These are phyloP conservation scores for Elmis aenea DNA, from an alignment of 2,888 invertebrate genomes.

Conservation along the genomic window DNA sequence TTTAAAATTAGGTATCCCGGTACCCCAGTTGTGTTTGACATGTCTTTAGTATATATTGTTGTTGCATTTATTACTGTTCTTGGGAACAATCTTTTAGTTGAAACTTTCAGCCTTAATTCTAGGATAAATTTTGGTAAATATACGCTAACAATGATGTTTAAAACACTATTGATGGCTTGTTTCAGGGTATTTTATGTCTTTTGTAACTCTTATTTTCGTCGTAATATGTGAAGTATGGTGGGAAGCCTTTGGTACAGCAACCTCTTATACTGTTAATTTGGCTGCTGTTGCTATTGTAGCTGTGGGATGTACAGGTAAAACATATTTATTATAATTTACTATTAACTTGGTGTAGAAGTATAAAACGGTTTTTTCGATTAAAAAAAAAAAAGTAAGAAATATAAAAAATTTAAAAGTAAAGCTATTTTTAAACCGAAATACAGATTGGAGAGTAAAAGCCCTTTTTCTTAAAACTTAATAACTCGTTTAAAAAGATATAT, in stretches of 20 bases:
- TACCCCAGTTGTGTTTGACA: constrained; percentile 84
- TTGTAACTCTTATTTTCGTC: constrained; percentile 76
- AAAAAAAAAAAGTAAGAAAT: neutral
- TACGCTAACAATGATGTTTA: too few species aligned
- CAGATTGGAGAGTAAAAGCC: too few species aligned
- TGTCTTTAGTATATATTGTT: constrained; percentile 88
- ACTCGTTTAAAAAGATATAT: too few species aligned
- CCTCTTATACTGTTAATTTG: constrained; percentile 78
- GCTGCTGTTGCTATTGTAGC: constrained; percentile 81
- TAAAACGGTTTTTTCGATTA: constrained; percentile 6
- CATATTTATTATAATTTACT: neutral
- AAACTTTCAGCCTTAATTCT: constrained; percentile 73
- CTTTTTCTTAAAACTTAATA: too few species aligned
- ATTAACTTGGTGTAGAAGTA: too few species aligned
- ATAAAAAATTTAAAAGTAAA: neutral
- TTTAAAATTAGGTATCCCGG: constrained; percentile 81
- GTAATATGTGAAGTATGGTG: constrained; percentile 82
- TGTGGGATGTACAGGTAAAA: constrained; percentile 73
- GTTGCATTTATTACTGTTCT: constrained; percentile 84
- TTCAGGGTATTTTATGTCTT: constrained; percentile 74
- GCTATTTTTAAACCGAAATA: too few species aligned
- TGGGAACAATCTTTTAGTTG: constrained; percentile 78
- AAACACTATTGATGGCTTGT: constrained; percentile 11
- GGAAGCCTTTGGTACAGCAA: constrained; percentile 72
- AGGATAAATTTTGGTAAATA: constrained; percentile 82